A percentile compares a stretch with the other conserved stretches of the same genome.
These are phyloP conservation scores for Leptinotarsa tumamoca DNA, from an alignment of 2,888 invertebrate species.

Conservation along the genomic window DNA sequence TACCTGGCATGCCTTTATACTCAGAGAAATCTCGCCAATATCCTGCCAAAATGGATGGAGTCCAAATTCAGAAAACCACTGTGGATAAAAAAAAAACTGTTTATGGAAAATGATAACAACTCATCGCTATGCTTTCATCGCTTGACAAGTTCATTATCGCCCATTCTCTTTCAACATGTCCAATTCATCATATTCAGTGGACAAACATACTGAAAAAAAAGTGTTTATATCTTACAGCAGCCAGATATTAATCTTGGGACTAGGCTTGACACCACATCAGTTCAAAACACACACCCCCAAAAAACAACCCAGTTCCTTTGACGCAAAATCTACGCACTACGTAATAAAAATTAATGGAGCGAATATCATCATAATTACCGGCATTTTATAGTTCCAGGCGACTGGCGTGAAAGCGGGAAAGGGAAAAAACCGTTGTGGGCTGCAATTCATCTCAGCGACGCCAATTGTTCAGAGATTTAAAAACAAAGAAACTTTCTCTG, in stretches of 20 bases:
- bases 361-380: constrained; percentile 34
- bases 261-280: not conserved
- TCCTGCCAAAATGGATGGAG: too few species aligned
- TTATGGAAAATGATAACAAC: not conserved
- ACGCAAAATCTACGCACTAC: not conserved
- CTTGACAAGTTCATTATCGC: not conserved
- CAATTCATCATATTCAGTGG: constrained; percentile 10
- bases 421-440: not conserved
- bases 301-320: constrained; percentile 14
- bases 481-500: constrained; percentile 45
- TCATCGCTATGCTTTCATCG: not conserved
- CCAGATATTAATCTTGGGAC: not conserved
- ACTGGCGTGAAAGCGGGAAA: constrained; percentile 32
- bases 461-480: constrained; percentile 43
- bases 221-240: not conserved
- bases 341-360: constrained; percentile 38
- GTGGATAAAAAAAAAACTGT: not conserved
- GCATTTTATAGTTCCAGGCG: constrained; percentile 23
- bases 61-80: too few species aligned
- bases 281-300: constrained; percentile 25
- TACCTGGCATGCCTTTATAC: too few species aligned
- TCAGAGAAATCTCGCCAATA: too few species aligned
- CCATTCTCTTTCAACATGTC: not conserved
- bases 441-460: constrained; percentile 41
- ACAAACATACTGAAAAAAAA: constrained; percentile 9